Evolutionary conservation across 2,113 vertebrate species (phyloP).

Genomic region (Elanus axillaris): DNA sequence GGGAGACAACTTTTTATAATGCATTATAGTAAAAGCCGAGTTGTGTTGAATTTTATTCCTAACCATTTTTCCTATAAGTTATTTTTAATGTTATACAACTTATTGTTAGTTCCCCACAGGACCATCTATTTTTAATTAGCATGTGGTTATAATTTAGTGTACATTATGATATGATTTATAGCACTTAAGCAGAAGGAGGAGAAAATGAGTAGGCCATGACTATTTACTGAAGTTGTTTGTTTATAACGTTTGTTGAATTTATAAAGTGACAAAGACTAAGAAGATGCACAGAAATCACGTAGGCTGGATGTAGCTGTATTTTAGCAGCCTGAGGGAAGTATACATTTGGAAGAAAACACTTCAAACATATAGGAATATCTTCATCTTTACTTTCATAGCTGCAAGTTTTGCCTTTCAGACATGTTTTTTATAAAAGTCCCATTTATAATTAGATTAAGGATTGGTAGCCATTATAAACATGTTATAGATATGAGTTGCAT

Average conservation of each 20-base stretch:
- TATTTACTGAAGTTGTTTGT: not conserved
- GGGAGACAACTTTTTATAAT: not conserved
- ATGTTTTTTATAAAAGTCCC: not conserved
- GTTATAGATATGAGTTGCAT: not conserved
- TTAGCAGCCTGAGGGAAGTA: not conserved
- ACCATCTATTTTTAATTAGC: constrained; percentile 4
- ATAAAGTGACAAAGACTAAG: not conserved
- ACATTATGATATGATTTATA: not conserved
- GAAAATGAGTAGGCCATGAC: not conserved
- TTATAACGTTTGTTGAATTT: not conserved
- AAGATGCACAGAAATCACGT: not conserved
- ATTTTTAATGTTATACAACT: not conserved
- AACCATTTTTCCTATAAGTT: not conserved
- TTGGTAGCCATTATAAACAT: not conserved
- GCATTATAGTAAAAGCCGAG: not conserved
- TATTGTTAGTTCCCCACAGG: not conserved
- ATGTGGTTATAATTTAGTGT: not conserved
- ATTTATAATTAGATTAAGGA: not conserved
- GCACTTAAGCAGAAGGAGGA: not conserved
- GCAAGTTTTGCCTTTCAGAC: not conserved
- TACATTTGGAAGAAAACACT: not conserved
- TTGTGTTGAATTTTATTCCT: not conserved
- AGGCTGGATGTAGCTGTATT: not conserved
- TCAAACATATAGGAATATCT: not conserved
- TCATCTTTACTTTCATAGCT: not conserved